These are phyloP conservation scores for Lichenostomus cassidix DNA, from an alignment of 2,113 vertebrate species.

Conservation along the genomic window DNA sequence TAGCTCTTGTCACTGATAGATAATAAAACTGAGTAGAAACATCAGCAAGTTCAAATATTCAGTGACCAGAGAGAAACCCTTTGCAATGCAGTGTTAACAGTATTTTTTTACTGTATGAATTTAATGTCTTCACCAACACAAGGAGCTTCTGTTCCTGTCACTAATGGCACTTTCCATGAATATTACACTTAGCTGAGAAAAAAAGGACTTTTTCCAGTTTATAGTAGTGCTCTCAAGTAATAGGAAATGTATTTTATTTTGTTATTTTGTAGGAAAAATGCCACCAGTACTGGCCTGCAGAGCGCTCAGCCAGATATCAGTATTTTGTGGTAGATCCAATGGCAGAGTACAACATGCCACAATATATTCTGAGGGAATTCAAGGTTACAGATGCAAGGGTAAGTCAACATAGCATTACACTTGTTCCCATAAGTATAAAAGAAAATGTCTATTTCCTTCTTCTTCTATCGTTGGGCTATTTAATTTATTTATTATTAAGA, in stretches of 20 bases:
- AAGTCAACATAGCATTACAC: constrained; percentile 58
- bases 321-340: constrained; percentile 99
- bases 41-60: not conserved
- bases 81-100: not conserved
- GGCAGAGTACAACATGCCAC: constrained; percentile 99
- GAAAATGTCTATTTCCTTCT: not conserved
- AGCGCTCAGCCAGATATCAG: constrained; percentile 96
- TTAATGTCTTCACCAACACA: not conserved
- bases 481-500: not conserved
- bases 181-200: not conserved
- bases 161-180: not conserved
- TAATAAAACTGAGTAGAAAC: not conserved
- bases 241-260: not conserved
- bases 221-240: not conserved
- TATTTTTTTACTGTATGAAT: not conserved
- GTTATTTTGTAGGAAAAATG: constrained; percentile 90
- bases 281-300: constrained; percentile 98
- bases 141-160: not conserved
- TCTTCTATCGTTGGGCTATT: not conserved
- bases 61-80: accelerated
- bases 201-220: not conserved
- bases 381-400: constrained; percentile 99
- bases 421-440: not conserved
- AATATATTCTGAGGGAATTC: constrained; percentile 98
- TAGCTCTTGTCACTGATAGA: not conserved